Conservation (phyloP, 2,888 invertebrate genomes). For the Acrobasis repandana region DNA sequence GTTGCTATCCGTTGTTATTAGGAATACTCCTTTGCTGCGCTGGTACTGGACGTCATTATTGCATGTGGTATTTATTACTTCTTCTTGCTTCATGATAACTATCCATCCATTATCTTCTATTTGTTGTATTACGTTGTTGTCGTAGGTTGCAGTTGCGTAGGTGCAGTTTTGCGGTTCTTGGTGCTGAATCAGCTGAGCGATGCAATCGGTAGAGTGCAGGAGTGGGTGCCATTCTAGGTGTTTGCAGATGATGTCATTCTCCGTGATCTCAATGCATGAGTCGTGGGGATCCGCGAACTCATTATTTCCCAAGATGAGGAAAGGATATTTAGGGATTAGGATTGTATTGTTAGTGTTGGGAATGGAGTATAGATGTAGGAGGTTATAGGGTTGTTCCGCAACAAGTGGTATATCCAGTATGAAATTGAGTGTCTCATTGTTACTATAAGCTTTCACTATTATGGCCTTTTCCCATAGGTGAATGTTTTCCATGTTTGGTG, state of each 20-base stretch:
- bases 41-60: slow-evolving; percentile 35
- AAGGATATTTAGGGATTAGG: slow-evolving; percentile 36
- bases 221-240: slow-evolving; percentile 37
- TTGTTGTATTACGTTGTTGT: slow-evolving; percentile 35
- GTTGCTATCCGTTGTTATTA: slow-evolving; percentile 33
- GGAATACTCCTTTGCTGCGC: slow-evolving; percentile 30
- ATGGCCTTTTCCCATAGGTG: slow-evolving; percentile 14
- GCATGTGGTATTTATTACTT: slow-evolving; percentile 36
- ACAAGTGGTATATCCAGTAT: slow-evolving; percentile 37
- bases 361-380: slow-evolving; percentile 36
- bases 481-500: too few species aligned
- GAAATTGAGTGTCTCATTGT: slow-evolving; percentile 33
- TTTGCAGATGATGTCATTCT: slow-evolving; percentile 33
- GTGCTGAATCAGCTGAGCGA: slow-evolving; percentile 35
- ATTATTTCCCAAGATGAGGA: slow-evolving; percentile 38
- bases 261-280: slow-evolving; percentile 30
- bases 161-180: slow-evolving; percentile 37
- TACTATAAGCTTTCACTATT: slow-evolving; percentile 31
- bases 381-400: slow-evolving; percentile 30
- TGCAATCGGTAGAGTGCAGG: slow-evolving; percentile 32
- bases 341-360: slow-evolving; percentile 33
- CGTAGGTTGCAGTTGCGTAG: slow-evolving; percentile 21
- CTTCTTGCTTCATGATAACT: slow-evolving; percentile 35
- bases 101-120: slow-evolving; percentile 39
- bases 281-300: slow-evolving; percentile 39